A percentile compares a stretch with the other conserved stretches of the same genome.
Evolutionary conservation across 1,140 invertebrate species (phyloP).

Genomic region (Matsumurasca onukii): DNA sequence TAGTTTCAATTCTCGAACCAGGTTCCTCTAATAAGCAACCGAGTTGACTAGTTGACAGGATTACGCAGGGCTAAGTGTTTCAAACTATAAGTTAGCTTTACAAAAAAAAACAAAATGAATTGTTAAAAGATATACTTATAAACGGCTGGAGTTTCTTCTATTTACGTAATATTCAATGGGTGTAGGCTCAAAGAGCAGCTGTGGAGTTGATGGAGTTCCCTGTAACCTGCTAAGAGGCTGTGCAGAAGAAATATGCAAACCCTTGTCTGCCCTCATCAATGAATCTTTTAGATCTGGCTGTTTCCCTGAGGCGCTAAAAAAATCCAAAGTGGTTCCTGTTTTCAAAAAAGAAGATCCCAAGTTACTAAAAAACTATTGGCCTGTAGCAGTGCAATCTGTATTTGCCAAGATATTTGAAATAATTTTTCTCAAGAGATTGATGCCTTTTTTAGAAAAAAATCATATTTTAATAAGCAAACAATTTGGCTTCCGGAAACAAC

Average conservation of each 20-base stretch:
- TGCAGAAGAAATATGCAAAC: not conserved
- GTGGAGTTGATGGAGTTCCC: not conserved
- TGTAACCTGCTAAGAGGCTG: not conserved
- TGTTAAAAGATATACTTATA: too few species aligned
- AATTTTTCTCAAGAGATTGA: not conserved
- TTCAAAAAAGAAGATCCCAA: not conserved
- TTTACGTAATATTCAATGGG: too few species aligned
- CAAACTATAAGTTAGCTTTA: too few species aligned
- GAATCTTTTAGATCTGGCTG: not conserved
- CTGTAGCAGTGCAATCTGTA: not conserved
- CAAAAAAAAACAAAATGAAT: too few species aligned
- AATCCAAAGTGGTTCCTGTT: not conserved
- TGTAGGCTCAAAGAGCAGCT: not conserved
- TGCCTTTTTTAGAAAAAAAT: not conserved
- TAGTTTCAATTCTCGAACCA: too few species aligned
- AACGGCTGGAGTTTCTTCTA: too few species aligned
- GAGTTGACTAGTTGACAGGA: not conserved
- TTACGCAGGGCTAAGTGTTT: not conserved
- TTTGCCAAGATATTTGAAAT: not conserved
- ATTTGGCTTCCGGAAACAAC: not conserved
- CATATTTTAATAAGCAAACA: not conserved
- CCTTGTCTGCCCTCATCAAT: not conserved
- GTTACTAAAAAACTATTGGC: not conserved
- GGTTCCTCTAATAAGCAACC: too few species aligned
- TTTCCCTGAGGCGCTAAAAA: not conserved